These are phyloP conservation scores for Atta colombica DNA, from an alignment of 1,140 invertebrate species.

Conservation along the genomic window DNA sequence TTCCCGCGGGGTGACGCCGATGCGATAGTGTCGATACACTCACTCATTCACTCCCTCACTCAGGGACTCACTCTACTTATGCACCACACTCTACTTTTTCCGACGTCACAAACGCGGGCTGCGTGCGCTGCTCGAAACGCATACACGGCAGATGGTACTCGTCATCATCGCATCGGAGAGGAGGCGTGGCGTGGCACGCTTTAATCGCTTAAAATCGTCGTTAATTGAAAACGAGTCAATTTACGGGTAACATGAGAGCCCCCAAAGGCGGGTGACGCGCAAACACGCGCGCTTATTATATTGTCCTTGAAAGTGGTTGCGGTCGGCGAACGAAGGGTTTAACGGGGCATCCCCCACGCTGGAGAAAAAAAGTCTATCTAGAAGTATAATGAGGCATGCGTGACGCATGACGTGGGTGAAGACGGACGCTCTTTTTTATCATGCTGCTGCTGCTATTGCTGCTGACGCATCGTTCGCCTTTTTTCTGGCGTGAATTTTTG, in stretches of 20 bases:
- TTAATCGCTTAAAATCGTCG: conserved; percentile 72
- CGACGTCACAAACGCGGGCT: conserved; percentile 49
- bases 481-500: conserved; percentile 41
- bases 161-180: conserved; percentile 47
- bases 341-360: not conserved
- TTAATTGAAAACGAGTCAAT: conserved; percentile 76
- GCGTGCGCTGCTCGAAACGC: conserved; percentile 54
- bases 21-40: conserved; percentile 21
- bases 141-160: conserved; percentile 69
- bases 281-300: conserved; percentile 52
- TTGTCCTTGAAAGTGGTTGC: conserved; percentile 53
- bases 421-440: conserved; percentile 17
- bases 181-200: conserved; percentile 64
- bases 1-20: conserved; percentile 10
- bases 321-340: conserved; percentile 11
- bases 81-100: conserved; percentile 52
- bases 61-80: not conserved
- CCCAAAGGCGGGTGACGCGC: conserved; percentile 13
- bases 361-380: conserved; percentile 46
- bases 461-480: conserved; percentile 60
- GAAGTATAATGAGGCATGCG: conserved; percentile 61
- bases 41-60: not conserved
- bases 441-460: conserved; percentile 2
- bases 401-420: conserved; percentile 54
- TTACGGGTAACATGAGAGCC: conserved; percentile 66